These are phyloP conservation scores for Patella caerulea DNA, from an alignment of 2,888 invertebrate genomes.

Conservation along the genomic window DNA sequence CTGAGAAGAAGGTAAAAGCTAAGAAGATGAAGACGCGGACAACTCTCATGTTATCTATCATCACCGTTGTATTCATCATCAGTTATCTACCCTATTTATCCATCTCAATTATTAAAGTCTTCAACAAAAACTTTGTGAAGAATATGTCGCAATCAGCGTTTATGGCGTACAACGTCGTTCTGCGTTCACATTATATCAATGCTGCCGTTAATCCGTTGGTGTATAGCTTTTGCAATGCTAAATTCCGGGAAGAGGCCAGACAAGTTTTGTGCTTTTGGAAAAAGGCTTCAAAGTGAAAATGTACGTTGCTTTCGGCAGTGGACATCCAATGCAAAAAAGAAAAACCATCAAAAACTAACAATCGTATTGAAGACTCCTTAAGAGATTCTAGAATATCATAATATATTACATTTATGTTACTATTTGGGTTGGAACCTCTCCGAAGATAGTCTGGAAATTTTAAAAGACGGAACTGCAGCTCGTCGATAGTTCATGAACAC, in stretches of 20 bases:
- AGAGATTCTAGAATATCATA: too few relatives aligned
- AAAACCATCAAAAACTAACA: too few relatives aligned
- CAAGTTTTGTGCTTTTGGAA: slow-evolving; percentile 24
- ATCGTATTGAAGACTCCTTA: too few relatives aligned
- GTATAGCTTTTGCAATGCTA: slow-evolving; percentile 49
- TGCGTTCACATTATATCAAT: slow-evolving; percentile 54
- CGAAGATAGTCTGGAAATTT: too few relatives aligned
- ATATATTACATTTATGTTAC: too few relatives aligned
- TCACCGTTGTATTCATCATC: not conserved
- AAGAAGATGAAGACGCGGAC: not conserved
- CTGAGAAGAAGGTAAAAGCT: not conserved
- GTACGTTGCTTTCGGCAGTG: too few relatives aligned
- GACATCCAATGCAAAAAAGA: too few relatives aligned
- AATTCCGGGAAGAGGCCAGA: slow-evolving; percentile 44
- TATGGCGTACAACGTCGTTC: slow-evolving; percentile 47
- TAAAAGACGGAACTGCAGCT: too few relatives aligned
- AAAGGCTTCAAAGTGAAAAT: not conserved
- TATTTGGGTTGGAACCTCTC: too few relatives aligned
- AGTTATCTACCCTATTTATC: not conserved
- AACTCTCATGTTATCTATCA: not conserved
- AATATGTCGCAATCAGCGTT: slow-evolving; percentile 17
- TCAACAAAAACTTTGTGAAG: slow-evolving; percentile 6
- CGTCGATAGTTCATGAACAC: too few relatives aligned
- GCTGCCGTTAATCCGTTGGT: slow-evolving; percentile 50
- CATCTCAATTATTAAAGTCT: not conserved